Evolutionary conservation across 2,113 vertebrate genomes (phyloP).

Genomic region (Tursiops truncatus): DNA sequence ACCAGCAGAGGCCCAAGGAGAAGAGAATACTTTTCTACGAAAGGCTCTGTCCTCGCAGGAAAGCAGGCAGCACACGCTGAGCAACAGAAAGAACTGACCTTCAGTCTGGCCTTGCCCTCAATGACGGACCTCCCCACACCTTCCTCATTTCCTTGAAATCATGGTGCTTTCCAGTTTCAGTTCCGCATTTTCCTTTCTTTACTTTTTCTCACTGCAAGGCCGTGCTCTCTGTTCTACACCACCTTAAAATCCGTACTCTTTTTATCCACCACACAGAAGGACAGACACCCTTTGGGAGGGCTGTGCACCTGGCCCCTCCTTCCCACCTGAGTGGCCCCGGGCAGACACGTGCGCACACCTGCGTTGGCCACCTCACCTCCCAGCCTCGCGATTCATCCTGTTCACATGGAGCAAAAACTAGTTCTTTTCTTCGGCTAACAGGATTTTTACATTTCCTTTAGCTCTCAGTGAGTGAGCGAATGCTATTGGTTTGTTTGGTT

Average conservation of each 20-base stretch:
- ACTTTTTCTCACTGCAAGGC: neutral
- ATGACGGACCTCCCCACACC: neutral
- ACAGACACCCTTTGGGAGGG: neutral
- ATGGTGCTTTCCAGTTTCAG: neutral
- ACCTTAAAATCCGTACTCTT: neutral
- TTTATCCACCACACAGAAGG: neutral
- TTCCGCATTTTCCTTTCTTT: neutral
- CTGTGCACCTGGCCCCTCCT: neutral
- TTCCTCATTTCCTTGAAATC: neutral
- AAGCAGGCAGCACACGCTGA: neutral
- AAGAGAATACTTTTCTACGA: fast-evolving
- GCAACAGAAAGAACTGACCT: neutral
- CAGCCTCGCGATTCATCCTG: neutral
- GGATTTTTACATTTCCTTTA: neutral
- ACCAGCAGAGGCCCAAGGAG: neutral
- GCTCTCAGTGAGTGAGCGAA: neutral
- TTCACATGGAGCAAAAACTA: neutral
- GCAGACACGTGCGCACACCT: fast-evolving
- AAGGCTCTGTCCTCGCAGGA: neutral
- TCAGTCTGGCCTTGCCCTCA: neutral
- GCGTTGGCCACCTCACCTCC: neutral
- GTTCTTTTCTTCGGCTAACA: neutral
- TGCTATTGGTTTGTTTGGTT: neutral
- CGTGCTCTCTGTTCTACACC: fast-evolving
- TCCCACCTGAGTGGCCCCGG: fast-evolving